These are phyloP conservation scores for Rhynchotus rufescens DNA, from an alignment of 2,797 vertebrate genomes.

Conservation along the genomic window DNA sequence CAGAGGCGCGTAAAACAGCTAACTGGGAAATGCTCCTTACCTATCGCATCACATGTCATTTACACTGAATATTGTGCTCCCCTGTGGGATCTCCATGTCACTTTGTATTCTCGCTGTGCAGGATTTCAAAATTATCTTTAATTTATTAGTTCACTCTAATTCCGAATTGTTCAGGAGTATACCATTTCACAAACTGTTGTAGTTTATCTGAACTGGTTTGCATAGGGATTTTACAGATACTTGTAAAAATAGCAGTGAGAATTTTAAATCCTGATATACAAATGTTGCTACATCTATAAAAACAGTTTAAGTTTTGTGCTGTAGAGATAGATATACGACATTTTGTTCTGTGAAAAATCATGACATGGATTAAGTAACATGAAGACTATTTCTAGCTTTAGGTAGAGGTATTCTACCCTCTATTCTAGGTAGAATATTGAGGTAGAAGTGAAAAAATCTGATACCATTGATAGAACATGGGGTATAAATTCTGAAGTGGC, in stretches of 20 bases:
- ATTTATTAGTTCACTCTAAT: background rate
- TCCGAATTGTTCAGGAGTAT: background rate
- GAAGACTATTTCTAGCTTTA: background rate
- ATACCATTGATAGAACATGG: background rate
- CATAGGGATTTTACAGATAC: background rate
- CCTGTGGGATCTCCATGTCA: background rate
- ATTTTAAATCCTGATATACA: background rate
- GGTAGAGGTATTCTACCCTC: background rate
- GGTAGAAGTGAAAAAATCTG: background rate
- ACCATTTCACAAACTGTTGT: background rate
- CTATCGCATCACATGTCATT: background rate
- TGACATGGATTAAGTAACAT: background rate
- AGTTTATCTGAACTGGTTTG: background rate
- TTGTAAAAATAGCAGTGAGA: background rate
- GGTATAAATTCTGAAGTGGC: background rate
- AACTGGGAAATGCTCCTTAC: background rate
- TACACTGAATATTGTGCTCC: background rate
- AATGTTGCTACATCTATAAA: background rate
- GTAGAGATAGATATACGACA: background rate
- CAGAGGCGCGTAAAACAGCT: accelerated
- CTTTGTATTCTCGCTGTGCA: background rate
- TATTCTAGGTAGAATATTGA: background rate
- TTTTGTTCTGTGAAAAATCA: background rate
- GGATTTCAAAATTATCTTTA: background rate
- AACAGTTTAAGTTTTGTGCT: background rate